A percentile compares a stretch with the other conserved stretches of the same genome.
Conservation (phyloP, 2,888 invertebrate species). For the Eilema sororculum region DNA sequence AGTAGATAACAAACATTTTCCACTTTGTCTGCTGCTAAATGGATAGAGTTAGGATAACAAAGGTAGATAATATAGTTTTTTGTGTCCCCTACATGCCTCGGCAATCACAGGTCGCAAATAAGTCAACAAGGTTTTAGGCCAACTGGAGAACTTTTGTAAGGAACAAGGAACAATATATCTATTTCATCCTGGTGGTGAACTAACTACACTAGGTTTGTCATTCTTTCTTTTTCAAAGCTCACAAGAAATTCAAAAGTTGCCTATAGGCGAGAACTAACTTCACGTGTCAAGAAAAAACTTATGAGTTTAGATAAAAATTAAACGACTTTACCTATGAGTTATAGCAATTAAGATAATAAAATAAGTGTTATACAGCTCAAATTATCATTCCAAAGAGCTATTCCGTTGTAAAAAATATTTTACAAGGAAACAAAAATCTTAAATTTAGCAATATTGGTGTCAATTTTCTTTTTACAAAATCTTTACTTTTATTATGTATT, state of each 20-base stretch:
- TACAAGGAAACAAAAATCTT: neutral
- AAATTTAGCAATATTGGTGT: neutral
- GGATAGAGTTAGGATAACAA: neutral
- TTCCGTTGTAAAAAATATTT: neutral
- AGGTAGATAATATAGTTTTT: neutral
- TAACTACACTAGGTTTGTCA: no score
- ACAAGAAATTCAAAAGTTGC: no score
- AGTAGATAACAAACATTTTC: neutral
- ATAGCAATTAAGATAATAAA: no score
- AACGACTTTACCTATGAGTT: no score
- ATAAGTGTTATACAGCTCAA: neutral
- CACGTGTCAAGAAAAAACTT: neutral
- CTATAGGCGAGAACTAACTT: neutral
- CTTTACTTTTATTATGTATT: neutral
- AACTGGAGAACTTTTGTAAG: neutral
- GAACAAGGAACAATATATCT: neutral
- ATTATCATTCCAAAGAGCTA: neutral
- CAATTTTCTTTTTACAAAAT: neutral
- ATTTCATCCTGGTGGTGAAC: neutral
- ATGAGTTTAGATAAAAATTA: neutral
- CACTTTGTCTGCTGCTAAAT: neutral
- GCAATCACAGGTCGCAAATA: neutral
- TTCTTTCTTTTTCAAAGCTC: no score
- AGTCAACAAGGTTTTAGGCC: neutral
- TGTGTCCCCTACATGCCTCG: neutral